These are phyloP conservation scores for Hippasteria phrygiana DNA, from an alignment of 53 echinoderm and acorn worm genomes.

Conservation along the genomic window DNA sequence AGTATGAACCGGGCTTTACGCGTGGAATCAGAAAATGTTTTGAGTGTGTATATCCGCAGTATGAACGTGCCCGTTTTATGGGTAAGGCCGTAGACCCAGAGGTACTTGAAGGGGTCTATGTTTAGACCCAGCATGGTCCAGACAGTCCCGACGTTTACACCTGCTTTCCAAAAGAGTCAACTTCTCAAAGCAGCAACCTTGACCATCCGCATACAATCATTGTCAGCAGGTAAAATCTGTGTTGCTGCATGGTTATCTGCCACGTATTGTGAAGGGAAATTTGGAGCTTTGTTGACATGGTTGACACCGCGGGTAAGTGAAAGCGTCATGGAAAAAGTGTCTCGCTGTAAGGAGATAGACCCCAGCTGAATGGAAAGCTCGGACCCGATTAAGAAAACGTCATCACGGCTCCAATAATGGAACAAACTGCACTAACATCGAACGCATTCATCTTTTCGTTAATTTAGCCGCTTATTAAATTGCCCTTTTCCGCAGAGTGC, in stretches of 20 bases:
- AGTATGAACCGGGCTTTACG: too few species aligned
- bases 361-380: neutral
- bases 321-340: too few species aligned
- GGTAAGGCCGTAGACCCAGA: too few species aligned
- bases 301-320: too few species aligned
- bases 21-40: too few species aligned
- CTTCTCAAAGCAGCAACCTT: neutral
- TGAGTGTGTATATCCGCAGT: too few species aligned
- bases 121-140: too few species aligned
- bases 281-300: neutral
- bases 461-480: neutral
- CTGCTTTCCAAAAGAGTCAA: too few species aligned
- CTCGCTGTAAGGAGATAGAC: neutral
- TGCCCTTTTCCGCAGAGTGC: neutral
- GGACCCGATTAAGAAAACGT: neutral
- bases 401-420: neutral
- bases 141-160: too few species aligned
- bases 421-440: neutral
- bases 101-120: too few species aligned
- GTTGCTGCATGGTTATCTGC: neutral
- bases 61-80: too few species aligned
- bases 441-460: neutral
- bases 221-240: neutral
- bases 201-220: neutral
- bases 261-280: neutral